phyloP scores from a whole-genome alignment of 2,797 vertebrate species.

The Distichodus sexfasciatus region DNA sequence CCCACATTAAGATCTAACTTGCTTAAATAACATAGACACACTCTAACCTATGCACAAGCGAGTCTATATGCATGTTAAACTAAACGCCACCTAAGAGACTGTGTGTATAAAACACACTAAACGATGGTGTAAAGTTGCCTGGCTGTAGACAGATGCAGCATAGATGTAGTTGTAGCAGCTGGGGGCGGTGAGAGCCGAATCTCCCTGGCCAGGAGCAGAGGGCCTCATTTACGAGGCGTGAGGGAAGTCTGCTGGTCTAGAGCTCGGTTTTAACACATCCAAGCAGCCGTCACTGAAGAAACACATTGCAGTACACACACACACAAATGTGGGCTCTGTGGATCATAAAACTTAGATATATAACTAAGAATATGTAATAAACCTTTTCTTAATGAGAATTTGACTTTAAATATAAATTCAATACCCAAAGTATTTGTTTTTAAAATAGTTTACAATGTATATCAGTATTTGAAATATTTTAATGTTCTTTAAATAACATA shows the following conservation, averaged over 20 bases:
- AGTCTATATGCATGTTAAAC: slow-evolving; percentile 9
- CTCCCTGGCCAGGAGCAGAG: slow-evolving; percentile 11
- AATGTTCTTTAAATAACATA: no score
- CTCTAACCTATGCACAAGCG: slow-evolving; percentile 19
- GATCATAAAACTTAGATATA: no score
- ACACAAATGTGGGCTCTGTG: no score
- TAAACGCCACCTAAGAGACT: slow-evolving; percentile 10
- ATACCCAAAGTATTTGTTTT: no score
- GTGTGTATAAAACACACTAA: neutral
- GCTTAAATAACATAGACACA: slow-evolving; percentile 56
- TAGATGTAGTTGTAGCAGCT: neutral
- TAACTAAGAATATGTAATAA: no score
- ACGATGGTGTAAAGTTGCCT: no score
- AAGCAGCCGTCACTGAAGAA: slow-evolving; percentile 37
- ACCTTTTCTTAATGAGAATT: no score
- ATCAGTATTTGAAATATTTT: no score
- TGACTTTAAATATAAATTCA: no score
- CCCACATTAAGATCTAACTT: slow-evolving; percentile 52
- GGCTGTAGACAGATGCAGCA: no score
- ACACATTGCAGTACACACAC: slow-evolving; percentile 27
- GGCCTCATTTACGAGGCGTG: slow-evolving; percentile 33
- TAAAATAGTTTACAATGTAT: no score
- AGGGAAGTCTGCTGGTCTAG: slow-evolving; percentile 36
- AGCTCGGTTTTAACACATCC: slow-evolving; percentile 40
- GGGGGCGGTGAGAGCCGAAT: neutral